Percentiles rank a stretch among this genome's conserved stretches.
Conservation (phyloP, 2,888 invertebrate genomes). For the Xestia xanthographa region DNA sequence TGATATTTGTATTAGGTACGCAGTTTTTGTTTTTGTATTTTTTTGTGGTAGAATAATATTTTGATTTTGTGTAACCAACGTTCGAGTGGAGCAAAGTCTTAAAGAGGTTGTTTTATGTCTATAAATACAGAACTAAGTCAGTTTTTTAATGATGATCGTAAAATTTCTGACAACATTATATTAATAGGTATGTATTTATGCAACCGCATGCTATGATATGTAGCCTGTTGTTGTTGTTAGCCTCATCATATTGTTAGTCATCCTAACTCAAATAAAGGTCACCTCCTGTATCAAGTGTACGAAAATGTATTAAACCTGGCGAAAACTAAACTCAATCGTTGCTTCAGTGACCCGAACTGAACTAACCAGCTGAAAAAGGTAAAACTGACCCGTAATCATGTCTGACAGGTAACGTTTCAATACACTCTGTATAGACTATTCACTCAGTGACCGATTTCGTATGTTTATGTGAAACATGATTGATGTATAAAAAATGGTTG, state of each 20-base stretch:
- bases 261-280: neutral
- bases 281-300: neutral
- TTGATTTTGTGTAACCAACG: neutral
- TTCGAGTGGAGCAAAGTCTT: neutral
- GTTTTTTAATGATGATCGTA: neutral
- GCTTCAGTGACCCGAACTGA: slow-evolving; percentile 23
- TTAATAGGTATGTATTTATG: no score
- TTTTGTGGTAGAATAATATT: neutral
- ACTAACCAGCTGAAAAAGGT: slow-evolving; percentile 16
- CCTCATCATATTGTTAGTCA: neutral
- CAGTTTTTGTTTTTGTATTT: neutral
- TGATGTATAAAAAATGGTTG: no score
- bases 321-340: neutral
- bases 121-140: neutral
- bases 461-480: slow-evolving; percentile 10
- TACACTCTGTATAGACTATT: slow-evolving; percentile 31
- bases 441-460: slow-evolving; percentile 24
- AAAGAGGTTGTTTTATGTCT: neutral
- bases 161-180: neutral
- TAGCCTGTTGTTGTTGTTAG: no score
- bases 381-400: slow-evolving; percentile 25
- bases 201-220: no score
- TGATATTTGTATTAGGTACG: slow-evolving; percentile 17
- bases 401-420: slow-evolving; percentile 50
- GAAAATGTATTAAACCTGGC: neutral